A percentile compares a stretch with the other conserved stretches of the same genome.
Conservation (phyloP, 1,140 invertebrate species). For the Doryteuthis pealeii region DNA sequence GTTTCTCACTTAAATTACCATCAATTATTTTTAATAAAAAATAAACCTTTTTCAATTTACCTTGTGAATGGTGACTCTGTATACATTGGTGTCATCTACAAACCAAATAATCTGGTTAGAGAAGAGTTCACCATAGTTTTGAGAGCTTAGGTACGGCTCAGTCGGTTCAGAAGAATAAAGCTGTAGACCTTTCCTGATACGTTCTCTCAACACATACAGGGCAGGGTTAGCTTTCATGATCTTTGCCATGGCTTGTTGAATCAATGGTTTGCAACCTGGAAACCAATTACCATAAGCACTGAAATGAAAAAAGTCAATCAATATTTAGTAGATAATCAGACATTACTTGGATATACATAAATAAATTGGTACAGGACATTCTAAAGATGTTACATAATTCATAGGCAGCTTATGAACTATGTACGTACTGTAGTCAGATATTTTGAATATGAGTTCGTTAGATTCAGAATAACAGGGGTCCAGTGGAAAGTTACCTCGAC, state of each 20-base stretch:
- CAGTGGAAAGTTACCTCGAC: too few species aligned
- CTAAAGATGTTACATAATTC: too few species aligned
- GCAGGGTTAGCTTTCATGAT: conserved; percentile 99
- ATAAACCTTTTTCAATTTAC: conserved; percentile 32
- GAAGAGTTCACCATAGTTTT: conserved; percentile 99
- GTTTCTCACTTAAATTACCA: too few species aligned
- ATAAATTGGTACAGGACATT: too few species aligned
- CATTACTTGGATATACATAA: too few species aligned
- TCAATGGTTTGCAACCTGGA: conserved; percentile 96
- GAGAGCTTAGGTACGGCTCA: conserved; percentile 97
- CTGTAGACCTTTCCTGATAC: conserved; percentile 97
- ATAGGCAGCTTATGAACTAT: too few species aligned
- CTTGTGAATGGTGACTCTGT: conserved; percentile 99
- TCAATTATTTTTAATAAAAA: too few species aligned
- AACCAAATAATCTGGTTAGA: conserved; percentile 99
- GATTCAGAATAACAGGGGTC: too few species aligned
- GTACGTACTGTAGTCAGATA: too few species aligned
- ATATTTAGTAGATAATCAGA: background rate
- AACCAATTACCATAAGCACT: conserved; percentile 99
- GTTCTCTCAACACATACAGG: conserved; percentile 93
- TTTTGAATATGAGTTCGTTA: too few species aligned
- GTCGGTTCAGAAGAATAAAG: conserved; percentile 99
- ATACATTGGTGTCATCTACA: conserved; percentile 99
- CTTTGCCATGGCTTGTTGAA: conserved; percentile 99
- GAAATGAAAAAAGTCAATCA: conserved; percentile 26